Conservation (phyloP, 2,797 vertebrate genomes). For the Rhynchotus rufescens region DNA sequence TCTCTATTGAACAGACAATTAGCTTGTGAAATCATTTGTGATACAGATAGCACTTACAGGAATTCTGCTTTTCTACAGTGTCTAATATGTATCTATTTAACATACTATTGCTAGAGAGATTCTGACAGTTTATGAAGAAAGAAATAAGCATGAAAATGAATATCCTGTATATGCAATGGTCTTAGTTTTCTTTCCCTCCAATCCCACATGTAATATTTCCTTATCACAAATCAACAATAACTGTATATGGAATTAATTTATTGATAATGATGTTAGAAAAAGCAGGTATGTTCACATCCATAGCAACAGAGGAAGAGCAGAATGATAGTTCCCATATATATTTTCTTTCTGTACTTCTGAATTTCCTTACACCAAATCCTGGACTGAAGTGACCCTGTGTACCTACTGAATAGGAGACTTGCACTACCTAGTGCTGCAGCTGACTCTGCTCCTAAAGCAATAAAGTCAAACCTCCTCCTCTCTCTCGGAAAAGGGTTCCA, state of each 20-base stretch:
- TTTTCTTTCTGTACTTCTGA: not conserved
- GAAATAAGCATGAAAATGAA: slow-evolving; percentile 10
- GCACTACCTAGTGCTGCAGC: not conserved
- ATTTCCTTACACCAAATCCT: not conserved
- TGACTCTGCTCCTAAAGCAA: not conserved
- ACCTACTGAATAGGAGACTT: not conserved
- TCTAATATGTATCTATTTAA: not conserved
- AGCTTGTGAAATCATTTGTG: slow-evolving; percentile 5
- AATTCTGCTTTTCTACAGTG: not conserved
- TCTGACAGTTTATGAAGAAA: not conserved
- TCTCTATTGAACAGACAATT: not conserved
- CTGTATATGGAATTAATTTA: not conserved
- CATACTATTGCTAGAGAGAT: not conserved
- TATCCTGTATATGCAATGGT: not conserved
- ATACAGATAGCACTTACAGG: slow-evolving; percentile 13
- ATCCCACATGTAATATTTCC: not conserved
- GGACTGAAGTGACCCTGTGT: not conserved
- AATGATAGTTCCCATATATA: not conserved
- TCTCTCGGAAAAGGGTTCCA: not conserved
- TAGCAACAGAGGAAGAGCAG: not conserved
- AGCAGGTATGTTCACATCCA: not conserved
- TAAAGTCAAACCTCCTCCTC: not conserved
- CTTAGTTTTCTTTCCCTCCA: not conserved
- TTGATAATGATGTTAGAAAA: not conserved
- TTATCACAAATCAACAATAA: not conserved